Conservation (phyloP, 2,113 vertebrate species). For the Pomatostomus ruficeps region DNA sequence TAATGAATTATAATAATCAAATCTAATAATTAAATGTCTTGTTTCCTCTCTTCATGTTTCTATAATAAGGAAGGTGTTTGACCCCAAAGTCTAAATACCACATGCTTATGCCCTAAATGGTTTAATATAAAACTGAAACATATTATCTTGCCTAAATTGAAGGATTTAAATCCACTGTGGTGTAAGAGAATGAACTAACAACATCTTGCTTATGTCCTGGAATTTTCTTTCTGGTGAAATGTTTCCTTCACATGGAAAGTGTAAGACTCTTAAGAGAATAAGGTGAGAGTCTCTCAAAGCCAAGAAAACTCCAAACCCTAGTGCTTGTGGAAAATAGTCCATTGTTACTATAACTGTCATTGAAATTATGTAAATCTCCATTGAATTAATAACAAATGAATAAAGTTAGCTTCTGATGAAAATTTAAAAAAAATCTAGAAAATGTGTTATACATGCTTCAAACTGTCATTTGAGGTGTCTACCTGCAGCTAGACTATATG, state of each 20-base stretch:
- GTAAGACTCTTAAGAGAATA: not conserved
- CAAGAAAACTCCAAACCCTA: fast-evolving
- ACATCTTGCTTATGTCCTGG: not conserved
- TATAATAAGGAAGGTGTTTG: not conserved
- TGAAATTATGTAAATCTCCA: not conserved
- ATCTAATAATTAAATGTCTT: not conserved
- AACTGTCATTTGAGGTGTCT: not conserved
- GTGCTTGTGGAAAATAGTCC: not conserved
- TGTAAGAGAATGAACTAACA: not conserved
- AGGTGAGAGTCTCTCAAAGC: not conserved
- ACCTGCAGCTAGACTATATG: not conserved
- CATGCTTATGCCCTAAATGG: not conserved
- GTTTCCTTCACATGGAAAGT: not conserved
- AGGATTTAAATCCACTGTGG: not conserved
- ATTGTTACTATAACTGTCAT: not conserved
- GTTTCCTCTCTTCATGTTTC: not conserved
- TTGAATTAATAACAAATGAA: not conserved
- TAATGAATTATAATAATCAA: not conserved
- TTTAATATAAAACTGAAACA: not conserved
- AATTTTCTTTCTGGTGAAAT: not conserved
- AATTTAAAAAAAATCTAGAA: not conserved
- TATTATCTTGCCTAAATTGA: not conserved
- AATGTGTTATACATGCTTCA: not conserved
- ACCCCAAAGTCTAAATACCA: fast-evolving
- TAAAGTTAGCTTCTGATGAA: not conserved